phyloP scores from a whole-genome alignment of 2,113 vertebrate genomes.

The Ploceus nigricollis region DNA sequence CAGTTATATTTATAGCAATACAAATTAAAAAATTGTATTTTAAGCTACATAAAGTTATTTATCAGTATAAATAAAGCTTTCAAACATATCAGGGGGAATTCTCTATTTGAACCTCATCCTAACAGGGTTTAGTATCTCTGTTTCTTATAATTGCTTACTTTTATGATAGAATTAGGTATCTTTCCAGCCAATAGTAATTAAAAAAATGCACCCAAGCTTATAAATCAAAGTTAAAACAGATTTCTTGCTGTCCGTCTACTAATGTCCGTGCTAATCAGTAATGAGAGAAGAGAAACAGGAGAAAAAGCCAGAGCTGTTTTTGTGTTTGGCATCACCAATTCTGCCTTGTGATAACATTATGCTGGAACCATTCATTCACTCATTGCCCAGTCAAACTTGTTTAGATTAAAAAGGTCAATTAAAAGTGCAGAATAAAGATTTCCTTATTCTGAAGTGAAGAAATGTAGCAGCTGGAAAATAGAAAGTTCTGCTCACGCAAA shows the following conservation, averaged over 20 bases:
- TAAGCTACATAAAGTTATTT: background rate
- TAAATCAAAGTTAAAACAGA: background rate
- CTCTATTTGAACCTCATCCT: background rate
- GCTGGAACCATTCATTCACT: conserved; percentile 9
- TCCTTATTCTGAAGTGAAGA: background rate
- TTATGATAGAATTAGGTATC: background rate
- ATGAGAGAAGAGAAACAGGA: background rate
- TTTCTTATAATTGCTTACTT: background rate
- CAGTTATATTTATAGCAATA: background rate
- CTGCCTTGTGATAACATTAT: conserved; percentile 27
- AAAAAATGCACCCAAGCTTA: background rate
- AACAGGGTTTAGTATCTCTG: background rate
- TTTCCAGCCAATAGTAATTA: background rate
- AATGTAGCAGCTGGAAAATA: background rate
- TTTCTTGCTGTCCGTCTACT: background rate
- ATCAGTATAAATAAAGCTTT: background rate
- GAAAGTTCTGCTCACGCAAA: background rate
- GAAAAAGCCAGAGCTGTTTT: conserved; percentile 26
- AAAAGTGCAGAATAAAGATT: background rate
- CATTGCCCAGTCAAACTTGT: background rate
- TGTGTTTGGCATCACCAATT: conserved; percentile 19
- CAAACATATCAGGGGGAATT: background rate
- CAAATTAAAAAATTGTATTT: background rate
- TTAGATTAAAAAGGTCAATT: conserved; percentile 31
- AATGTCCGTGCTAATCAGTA: background rate